Evolutionary conservation across 2,888 invertebrate genomes (phyloP).

Genomic region (Eupeodes latifasciatus): DNA sequence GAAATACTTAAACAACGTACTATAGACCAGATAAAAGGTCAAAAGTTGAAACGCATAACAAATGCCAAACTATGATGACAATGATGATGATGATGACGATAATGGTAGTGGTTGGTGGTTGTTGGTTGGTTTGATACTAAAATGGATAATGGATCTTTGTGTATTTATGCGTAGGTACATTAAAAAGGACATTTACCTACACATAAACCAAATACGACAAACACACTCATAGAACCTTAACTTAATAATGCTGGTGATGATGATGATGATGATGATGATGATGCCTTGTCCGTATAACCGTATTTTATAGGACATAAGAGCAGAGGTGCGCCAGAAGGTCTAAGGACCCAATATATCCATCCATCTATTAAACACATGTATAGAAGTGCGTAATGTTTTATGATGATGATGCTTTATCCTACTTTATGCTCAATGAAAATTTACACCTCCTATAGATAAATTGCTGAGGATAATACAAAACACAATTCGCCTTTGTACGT

Average conservation of each 20-base stretch:
- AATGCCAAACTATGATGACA: constrained; percentile 48
- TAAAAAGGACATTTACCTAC: not conserved
- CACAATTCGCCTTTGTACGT: constrained; percentile 27
- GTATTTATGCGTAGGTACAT: not conserved
- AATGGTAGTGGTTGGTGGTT: not conserved
- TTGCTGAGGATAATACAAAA: constrained; percentile 56
- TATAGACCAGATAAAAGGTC: constrained; percentile 55
- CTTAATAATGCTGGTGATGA: not conserved
- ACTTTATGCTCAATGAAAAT: constrained; percentile 64
- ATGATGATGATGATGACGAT: no score
- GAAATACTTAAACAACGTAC: constrained; percentile 27
- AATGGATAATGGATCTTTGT: constrained; percentile 44
- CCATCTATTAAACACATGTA: constrained; percentile 34
- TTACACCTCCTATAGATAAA: constrained; percentile 75
- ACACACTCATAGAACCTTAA: not conserved
- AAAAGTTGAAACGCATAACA: constrained; percentile 63
- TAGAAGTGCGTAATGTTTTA: constrained; percentile 47
- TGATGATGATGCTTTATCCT: constrained; percentile 70
- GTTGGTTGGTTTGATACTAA: constrained; percentile 33
- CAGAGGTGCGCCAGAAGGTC: constrained; percentile 21
- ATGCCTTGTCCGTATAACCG: not conserved
- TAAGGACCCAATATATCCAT: constrained; percentile 6
- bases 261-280: no score
- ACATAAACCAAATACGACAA: not conserved
- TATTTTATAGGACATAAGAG: not conserved